Conservation (phyloP, 2,888 invertebrate species). For the Suillia variegata region DNA sequence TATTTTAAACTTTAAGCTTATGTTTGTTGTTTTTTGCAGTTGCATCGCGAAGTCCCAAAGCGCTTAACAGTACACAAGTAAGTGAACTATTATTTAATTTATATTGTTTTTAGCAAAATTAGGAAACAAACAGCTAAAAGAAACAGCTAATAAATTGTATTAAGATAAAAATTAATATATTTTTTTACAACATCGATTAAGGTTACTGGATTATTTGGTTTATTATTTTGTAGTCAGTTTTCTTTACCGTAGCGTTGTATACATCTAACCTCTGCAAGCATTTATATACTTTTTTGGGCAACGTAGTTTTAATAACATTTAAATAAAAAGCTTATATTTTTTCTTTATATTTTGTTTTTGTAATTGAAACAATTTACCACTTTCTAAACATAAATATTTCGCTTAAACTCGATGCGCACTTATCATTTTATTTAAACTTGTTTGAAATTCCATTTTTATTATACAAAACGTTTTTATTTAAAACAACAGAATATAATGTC, state of each 20-base stretch:
- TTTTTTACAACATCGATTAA: no score
- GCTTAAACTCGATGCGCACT: no score
- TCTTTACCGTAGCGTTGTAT: no score
- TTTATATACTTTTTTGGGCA: no score
- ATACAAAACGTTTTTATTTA: background rate
- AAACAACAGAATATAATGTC: background rate
- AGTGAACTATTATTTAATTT: slow-evolving; percentile 31
- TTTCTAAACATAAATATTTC: no score
- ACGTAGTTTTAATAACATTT: background rate
- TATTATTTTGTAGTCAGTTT: no score
- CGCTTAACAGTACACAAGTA: slow-evolving; percentile 56
- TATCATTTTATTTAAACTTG: no score
- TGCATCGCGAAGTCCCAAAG: slow-evolving; percentile 36
- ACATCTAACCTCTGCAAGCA: no score
- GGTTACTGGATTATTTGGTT: no score
- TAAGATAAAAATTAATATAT: no score
- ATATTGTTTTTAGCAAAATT: background rate
- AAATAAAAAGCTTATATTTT: background rate
- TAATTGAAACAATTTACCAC: no score
- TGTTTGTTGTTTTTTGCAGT: slow-evolving; percentile 23
- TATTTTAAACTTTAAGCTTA: slow-evolving; percentile 5
- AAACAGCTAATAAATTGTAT: no score
- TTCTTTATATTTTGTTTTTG: slow-evolving; percentile 1
- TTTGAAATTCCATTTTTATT: background rate
- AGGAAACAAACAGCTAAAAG: background rate